These are phyloP conservation scores for Pelmatolapia mariae DNA, from an alignment of 2,113 vertebrate species.

Conservation along the genomic window DNA sequence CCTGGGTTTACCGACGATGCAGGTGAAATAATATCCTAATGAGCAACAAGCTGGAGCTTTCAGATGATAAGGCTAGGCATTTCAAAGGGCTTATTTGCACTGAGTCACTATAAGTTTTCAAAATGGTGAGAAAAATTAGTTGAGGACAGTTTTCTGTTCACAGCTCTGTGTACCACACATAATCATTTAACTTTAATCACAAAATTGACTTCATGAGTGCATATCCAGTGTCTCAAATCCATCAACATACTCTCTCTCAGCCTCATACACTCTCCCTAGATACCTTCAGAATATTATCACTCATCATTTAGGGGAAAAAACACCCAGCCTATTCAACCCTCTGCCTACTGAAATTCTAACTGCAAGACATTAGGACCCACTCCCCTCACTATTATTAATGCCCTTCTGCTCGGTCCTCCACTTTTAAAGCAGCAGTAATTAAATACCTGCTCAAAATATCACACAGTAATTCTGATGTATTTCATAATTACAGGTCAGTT, in stretches of 20 bases:
- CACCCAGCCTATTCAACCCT: not conserved
- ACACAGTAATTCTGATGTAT: slow-evolving; percentile 2
- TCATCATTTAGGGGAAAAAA: not conserved
- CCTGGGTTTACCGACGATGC: not conserved
- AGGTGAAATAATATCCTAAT: not conserved
- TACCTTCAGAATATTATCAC: not conserved
- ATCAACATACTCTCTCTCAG: not conserved
- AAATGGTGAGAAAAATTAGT: not conserved
- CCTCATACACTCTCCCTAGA: not conserved
- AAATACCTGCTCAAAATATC: slow-evolving; percentile 36
- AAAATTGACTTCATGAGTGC: not conserved
- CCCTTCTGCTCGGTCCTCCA: not conserved
- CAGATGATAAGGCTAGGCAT: not conserved
- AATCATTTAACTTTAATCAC: not conserved
- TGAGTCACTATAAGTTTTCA: not conserved
- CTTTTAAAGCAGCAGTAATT: slow-evolving; percentile 19
- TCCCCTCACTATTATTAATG: not conserved
- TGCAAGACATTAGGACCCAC: not conserved
- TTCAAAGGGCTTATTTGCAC: not conserved
- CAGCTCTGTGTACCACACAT: not conserved
- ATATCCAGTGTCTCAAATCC: not conserved
- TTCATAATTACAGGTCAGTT: slow-evolving; percentile 19
- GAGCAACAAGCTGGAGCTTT: not conserved
- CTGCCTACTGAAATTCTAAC: not conserved
- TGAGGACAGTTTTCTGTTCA: not conserved